These are phyloP conservation scores for Noctua janthina DNA, from an alignment of 2,888 invertebrate genomes.

Conservation along the genomic window DNA sequence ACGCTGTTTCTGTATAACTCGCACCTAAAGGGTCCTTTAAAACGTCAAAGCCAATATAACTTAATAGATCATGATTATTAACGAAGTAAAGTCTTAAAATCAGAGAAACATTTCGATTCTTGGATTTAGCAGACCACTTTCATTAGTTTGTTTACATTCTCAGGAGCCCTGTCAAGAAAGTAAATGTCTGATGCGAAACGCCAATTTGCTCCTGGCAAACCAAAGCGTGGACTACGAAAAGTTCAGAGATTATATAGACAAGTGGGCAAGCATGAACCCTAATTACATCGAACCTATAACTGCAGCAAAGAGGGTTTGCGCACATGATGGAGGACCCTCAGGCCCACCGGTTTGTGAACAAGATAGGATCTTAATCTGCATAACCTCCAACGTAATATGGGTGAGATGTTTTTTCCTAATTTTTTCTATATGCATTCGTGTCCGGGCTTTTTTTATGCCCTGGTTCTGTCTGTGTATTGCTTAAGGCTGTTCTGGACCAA, in stretches of 20 bases:
- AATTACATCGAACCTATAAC: conserved; percentile 72
- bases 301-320: conserved; percentile 73
- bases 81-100: neutral
- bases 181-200: conserved; percentile 76
- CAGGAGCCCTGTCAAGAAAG: conserved; percentile 43
- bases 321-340: conserved; percentile 65
- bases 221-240: conserved; percentile 73
- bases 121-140: neutral
- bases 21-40: neutral
- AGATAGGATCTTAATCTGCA: conserved; percentile 34
- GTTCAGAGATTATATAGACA: conserved; percentile 68
- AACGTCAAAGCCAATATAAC: neutral
- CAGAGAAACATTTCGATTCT: neutral
- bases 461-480: neutral
- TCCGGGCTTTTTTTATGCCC: neutral
- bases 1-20: no score
- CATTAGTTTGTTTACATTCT: neutral
- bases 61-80: neutral
- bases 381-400: conserved; percentile 45
- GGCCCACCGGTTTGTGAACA: conserved; percentile 31
- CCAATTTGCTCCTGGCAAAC: conserved; percentile 74
- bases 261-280: conserved; percentile 70
- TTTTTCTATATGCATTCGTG: neutral
- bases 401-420: conserved; percentile 8
- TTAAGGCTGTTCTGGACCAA: neutral